These are phyloP conservation scores for Garrulus glandarius DNA, from an alignment of 2,797 vertebrate genomes.

Conservation along the genomic window DNA sequence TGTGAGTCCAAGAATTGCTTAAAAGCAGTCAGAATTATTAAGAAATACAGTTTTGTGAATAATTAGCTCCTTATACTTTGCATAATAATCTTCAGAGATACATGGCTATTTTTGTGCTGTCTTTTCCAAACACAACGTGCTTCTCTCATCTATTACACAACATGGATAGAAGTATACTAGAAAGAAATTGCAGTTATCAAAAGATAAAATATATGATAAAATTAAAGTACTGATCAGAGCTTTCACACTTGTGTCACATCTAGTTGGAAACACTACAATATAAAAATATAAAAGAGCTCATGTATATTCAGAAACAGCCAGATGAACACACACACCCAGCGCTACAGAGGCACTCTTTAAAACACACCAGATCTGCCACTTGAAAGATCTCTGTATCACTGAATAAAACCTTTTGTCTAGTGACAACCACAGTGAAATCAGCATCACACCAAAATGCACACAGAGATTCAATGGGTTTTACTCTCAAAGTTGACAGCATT, in stretches of 20 bases:
- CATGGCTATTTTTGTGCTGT: neutral
- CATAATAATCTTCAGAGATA: neutral
- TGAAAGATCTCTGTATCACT: neutral
- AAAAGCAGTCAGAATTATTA: neutral
- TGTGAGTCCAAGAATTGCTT: neutral
- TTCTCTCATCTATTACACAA: slow-evolving; percentile 29
- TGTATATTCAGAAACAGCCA: neutral
- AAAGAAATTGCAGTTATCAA: slow-evolving; percentile 14
- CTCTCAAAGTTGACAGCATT: neutral
- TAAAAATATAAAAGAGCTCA: neutral
- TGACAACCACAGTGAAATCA: neutral
- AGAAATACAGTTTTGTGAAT: neutral
- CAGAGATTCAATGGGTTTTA: neutral
- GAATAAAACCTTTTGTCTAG: neutral
- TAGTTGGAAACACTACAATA: neutral
- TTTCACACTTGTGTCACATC: neutral
- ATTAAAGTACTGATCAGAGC: slow-evolving; percentile 9
- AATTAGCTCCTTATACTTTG: neutral
- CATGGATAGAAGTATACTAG: neutral
- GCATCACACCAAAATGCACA: neutral
- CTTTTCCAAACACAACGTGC: neutral
- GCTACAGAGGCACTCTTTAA: neutral
- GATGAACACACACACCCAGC: neutral
- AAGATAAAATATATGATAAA: neutral
- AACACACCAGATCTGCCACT: neutral